phyloP scores from a whole-genome alignment of 2,113 vertebrate species.

The Anas platyrhynchos region DNA sequence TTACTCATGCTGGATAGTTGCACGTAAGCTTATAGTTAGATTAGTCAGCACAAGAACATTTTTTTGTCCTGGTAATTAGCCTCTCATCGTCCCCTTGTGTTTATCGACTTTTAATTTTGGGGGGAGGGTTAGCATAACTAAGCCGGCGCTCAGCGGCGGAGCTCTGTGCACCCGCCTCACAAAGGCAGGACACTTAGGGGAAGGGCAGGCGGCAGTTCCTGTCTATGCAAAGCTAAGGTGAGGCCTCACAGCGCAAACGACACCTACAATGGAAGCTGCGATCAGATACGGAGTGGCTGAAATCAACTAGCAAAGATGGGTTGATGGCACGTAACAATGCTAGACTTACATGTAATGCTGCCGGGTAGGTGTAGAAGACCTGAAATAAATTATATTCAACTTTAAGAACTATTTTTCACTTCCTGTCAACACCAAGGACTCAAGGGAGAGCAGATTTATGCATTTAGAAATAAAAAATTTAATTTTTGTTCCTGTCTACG shows the following conservation, averaged over 20 bases:
- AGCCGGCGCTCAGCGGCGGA: neutral
- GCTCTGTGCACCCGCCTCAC: neutral
- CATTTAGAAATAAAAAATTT: neutral
- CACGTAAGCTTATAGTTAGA: neutral
- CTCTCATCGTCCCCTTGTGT: neutral
- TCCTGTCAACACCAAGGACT: neutral
- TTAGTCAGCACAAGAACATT: neutral
- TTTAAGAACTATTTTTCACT: neutral
- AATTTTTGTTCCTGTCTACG: neutral
- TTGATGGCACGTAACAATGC: neutral
- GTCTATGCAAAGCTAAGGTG: neutral
- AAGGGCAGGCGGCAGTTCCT: neutral
- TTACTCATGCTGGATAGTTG: neutral
- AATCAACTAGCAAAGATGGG: neutral
- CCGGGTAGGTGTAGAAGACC: neutral
- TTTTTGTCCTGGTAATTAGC: conserved; percentile 15
- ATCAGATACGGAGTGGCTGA: neutral
- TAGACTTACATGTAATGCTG: neutral
- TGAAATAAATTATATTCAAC: neutral
- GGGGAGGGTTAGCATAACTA: neutral
- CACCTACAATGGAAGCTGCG: neutral
- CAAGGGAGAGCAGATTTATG: neutral
- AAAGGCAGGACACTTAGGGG: neutral
- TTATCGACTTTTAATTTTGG: neutral
- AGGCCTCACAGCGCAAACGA: neutral